Percentiles rank a stretch among this genome's conserved stretches.
Evolutionary conservation across 2,888 invertebrate genomes (phyloP).

Genomic region (Syrista parreyssii): DNA sequence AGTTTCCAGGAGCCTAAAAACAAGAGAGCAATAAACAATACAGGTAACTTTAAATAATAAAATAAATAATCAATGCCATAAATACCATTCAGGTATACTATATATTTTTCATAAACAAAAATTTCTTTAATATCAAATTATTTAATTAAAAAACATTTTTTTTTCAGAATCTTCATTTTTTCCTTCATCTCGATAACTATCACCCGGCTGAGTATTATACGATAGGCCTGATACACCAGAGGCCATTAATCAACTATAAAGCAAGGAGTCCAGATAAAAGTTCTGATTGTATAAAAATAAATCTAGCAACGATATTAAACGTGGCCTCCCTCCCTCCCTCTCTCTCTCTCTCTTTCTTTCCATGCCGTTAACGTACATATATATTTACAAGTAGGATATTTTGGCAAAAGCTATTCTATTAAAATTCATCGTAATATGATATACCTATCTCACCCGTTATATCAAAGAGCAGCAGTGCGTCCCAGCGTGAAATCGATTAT

Average conservation of each 20-base stretch:
- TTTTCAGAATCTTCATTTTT: not conserved
- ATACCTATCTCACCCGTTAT: not conserved
- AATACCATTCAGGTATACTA: not conserved
- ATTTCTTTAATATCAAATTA: not conserved
- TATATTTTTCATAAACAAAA: not conserved
- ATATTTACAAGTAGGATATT: not conserved
- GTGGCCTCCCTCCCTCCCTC: slow-evolving; percentile 5
- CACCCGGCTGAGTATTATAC: not conserved
- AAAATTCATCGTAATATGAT: not conserved
- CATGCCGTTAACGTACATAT: not conserved
- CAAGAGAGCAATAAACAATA: not conserved
- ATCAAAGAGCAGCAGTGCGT: not conserved
- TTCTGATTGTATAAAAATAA: slow-evolving; percentile 2
- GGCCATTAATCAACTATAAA: not conserved
- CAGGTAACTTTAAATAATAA: not conserved
- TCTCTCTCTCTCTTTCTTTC: too few species aligned
- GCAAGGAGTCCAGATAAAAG: not conserved
- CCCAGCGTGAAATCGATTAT: not conserved
- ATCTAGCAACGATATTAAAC: not conserved
- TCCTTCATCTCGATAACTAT: not conserved
- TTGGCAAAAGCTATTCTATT: not conserved
- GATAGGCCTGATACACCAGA: not conserved
- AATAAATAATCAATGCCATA: not conserved
- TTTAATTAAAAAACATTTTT: not conserved
- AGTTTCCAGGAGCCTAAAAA: not conserved